Percentiles rank a stretch among this genome's conserved stretches.
These are phyloP conservation scores for Oryzias sinensis DNA, from an alignment of 2,797 vertebrate species.

Conservation along the genomic window DNA sequence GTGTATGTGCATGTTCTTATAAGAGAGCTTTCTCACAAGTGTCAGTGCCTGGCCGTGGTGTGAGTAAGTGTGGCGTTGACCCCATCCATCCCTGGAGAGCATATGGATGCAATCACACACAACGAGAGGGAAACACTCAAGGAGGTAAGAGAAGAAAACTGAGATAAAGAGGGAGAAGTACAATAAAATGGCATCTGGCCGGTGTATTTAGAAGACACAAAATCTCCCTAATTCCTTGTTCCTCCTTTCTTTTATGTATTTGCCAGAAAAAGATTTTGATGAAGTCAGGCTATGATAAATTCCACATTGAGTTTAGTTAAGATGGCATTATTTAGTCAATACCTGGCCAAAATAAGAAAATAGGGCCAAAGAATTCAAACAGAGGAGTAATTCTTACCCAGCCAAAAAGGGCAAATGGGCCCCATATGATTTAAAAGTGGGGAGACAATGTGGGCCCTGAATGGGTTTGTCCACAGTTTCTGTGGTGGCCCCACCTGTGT, in stretches of 20 bases:
- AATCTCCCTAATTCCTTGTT: constrained; percentile 72
- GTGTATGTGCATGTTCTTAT: constrained; percentile 13
- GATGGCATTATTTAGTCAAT: constrained; percentile 46
- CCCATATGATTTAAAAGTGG: too few relatives aligned
- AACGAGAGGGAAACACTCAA: constrained; percentile 44
- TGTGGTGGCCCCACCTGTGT: too few relatives aligned
- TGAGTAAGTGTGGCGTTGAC: constrained; percentile 80
- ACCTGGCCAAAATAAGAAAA: constrained; percentile 22
- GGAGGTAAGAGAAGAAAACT: constrained; percentile 34
- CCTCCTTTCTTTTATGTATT: constrained; percentile 68
- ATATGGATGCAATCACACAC: constrained; percentile 76
- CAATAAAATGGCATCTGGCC: constrained; percentile 64
- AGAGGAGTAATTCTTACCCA: too few relatives aligned
- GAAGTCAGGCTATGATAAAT: constrained; percentile 62
- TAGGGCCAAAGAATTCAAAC: too few relatives aligned
- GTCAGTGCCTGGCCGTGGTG: constrained; percentile 72
- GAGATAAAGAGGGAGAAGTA: constrained; percentile 35
- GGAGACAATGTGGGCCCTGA: too few relatives aligned
- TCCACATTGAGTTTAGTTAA: constrained; percentile 62
- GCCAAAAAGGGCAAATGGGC: too few relatives aligned
- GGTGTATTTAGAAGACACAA: constrained; percentile 67
- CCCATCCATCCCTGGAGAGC: constrained; percentile 75
- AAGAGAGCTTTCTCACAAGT: constrained; percentile 73
- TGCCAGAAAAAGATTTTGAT: constrained; percentile 67
- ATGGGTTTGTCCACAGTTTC: too few relatives aligned